Evolutionary conservation across 2,113 vertebrate genomes (phyloP).

Genomic region (Rhombomys opimus): DNA sequence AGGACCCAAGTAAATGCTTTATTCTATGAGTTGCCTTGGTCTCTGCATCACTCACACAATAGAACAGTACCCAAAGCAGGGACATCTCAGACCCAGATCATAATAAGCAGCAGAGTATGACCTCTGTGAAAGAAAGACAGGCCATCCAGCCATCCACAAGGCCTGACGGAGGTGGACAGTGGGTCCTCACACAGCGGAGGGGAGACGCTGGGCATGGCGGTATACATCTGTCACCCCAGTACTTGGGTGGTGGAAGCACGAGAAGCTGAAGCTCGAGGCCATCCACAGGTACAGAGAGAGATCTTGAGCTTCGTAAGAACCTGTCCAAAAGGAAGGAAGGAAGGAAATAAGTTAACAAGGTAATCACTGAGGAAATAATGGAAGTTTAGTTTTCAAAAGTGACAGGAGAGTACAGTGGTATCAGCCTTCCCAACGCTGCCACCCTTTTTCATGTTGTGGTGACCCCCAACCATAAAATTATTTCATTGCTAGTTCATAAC

Average conservation of each 20-base stretch:
- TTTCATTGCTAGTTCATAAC: no score
- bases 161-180: background rate
- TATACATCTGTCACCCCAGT: background rate
- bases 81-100: background rate
- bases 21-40: background rate
- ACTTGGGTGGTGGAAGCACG: background rate
- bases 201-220: background rate
- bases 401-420: background rate
- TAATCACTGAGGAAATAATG: background rate
- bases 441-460: no score
- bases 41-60: background rate
- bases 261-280: background rate
- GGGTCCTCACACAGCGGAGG: background rate
- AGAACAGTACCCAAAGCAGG: background rate
- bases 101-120: background rate
- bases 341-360: background rate
- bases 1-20: background rate
- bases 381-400: background rate
- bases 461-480: no score
- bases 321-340: background rate
- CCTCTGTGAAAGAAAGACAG: background rate
- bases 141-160: background rate
- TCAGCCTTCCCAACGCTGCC: no score
- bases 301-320: background rate
- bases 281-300: background rate